Base-by-base conservation (phyloP, 2,113 vertebrate species). In the Lophotis ruficrista region DNA sequence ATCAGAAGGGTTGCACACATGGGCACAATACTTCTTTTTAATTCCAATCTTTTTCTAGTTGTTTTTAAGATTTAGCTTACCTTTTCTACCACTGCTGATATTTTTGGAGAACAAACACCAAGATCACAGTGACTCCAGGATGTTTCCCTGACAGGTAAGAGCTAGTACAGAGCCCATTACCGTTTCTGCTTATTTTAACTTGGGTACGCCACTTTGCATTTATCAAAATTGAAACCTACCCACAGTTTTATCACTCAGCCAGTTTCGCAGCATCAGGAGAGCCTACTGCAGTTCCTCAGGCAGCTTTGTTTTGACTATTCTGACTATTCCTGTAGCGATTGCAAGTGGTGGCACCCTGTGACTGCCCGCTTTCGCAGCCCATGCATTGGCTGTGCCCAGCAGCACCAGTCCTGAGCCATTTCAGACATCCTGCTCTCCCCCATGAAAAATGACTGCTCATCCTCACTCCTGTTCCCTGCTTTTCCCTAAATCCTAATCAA, bases 311-410 rank as follows among this genome's bases (percentile, higher is more conserved):
- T 79, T 56, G 61, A 68, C 22, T 66, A 6, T 30, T 20, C 60
- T 54, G 31, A n/a, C 37, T 35, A 25, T 14, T 33, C 27, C 54
- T 41, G 47, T 10, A 56, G 20, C 31, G 45, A 13, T 2, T 41
- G 43, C 75, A 58, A 50, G 28, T 1, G 2, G 21, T 19, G n/a
- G 38, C 25, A n/a, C 6, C 21, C 66, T 31, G 57, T 0, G 1
- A 19, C 30, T 0, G 0, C 27, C 33, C 0, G 3, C 23, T 35
- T 7, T 60, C 0, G 0, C 20, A 82, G 41, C 14, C 68, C 61
- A 33, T 0, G 0, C 0, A 0, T 66, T 19, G 48, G 22, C 33
- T 41, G 2, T 45, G 62, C 14, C 48, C 69, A 23, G 24, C 9
- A 9, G n/a, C 17, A 16, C 41, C 11, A 7, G 37, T 10, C 37